Evolutionary conservation across 2,888 invertebrate genomes (phyloP).

Genomic region (Lysandra coridon): DNA sequence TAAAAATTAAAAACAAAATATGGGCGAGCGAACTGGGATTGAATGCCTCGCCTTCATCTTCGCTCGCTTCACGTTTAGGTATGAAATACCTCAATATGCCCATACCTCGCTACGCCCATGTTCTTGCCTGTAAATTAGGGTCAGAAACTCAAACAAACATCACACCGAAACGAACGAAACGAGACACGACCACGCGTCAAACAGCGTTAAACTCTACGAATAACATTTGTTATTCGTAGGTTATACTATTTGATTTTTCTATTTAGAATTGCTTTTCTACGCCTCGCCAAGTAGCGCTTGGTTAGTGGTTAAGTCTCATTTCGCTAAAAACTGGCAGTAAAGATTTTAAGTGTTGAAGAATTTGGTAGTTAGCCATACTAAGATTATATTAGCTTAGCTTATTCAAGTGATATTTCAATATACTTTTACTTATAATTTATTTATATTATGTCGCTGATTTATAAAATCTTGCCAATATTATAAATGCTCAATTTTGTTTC

Average conservation of each 20-base stretch:
- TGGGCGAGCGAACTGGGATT: too few species aligned
- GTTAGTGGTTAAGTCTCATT: background rate
- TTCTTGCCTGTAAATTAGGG: background rate
- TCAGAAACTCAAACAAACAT: background rate
- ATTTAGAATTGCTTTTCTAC: background rate
- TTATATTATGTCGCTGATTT: slow-evolving; percentile 9
- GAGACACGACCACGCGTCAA: too few species aligned
- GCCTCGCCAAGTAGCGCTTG: background rate
- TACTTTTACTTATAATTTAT: slow-evolving; percentile 4
- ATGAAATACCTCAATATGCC: too few species aligned
- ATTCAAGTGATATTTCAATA: slow-evolving; percentile 18
- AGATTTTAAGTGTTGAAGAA: background rate
- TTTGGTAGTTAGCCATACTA: background rate
- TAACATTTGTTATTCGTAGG: too few species aligned
- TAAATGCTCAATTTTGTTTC: slow-evolving; percentile 16
- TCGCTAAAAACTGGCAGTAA: background rate
- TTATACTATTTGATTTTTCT: background rate
- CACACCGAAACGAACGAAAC: background rate
- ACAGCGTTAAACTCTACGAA: too few species aligned
- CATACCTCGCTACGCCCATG: too few species aligned
- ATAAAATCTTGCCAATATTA: slow-evolving; percentile 25
- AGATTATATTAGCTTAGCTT: slow-evolving; percentile 1
- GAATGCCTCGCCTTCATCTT: too few species aligned
- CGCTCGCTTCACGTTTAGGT: too few species aligned
- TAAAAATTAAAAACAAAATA: too few species aligned